Base-by-base conservation (phyloP, 2,113 vertebrate genomes). In the Brachypodius melanocephalos region DNA sequence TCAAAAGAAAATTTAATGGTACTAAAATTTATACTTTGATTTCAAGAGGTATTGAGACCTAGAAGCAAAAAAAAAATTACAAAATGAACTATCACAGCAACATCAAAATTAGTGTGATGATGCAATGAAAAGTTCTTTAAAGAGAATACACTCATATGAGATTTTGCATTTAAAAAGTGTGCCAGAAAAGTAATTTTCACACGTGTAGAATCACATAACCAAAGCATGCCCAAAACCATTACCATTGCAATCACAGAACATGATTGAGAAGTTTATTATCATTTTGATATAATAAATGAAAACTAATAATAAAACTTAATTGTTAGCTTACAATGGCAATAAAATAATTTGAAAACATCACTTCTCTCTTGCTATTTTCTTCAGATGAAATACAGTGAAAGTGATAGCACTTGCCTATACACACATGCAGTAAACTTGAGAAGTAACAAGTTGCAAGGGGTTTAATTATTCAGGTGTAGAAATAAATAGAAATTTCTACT, bases 281-380 rank as follows among this genome's bases (percentile, higher is more conserved):
- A 58, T 84, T 89, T 74, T 78, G 82, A 49, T 67, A 12, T 32
- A 67, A 34, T 58, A 88, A 87, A 72, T 63, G 13, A 8, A 72
- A 93, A 59, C 25, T 57, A 89, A 49, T 54, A 71, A n/a, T 61
- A 69, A 48, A 25, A 29, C 51, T 32, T 71, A 82, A 59, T 62
- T 71, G 19, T 46, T 59, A 49, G 7, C 6, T 93, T 88, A 34
- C 8, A 68, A 28, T 65, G 22, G 4, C 38, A 84, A 16, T 67
- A 77, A 89, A 89, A 84, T 58, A 76, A 75, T 75, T 89, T 68
- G 12, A 87, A 94, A 89, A 55, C 49, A 31, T 72, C 12, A 18
- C 16, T 84, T 76, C 20, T 8, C 46, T 68, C 28, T 51, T 90
- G 8, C 34, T 29, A 28, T 51, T 87, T 92, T 51, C 16, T 55